Percentiles rank a stretch among this genome's conserved stretches.
Evolutionary conservation across 2,113 vertebrate genomes (phyloP).

Genomic region (Varanus salvator): DNA sequence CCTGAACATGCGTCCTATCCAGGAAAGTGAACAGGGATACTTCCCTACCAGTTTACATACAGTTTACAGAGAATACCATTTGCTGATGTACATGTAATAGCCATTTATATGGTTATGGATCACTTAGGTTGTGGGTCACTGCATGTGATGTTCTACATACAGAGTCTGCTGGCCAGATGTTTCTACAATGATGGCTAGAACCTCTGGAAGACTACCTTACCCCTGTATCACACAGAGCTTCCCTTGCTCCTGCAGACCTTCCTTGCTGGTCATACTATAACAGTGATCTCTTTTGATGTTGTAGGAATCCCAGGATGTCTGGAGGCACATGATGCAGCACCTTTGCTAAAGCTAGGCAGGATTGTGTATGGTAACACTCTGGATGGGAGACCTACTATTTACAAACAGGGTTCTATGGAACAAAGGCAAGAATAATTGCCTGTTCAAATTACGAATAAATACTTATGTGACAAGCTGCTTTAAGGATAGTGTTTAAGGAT

Average conservation of each 20-base stretch:
- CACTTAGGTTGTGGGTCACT: background rate
- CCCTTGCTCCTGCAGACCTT: background rate
- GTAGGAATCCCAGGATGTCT: background rate
- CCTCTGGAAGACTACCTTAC: background rate
- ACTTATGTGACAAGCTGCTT: too few relatives aligned
- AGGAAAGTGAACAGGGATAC: background rate
- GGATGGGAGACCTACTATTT: background rate
- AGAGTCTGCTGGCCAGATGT: background rate
- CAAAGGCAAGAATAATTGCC: too few relatives aligned
- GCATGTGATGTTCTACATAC: background rate
- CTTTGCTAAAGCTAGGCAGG: background rate
- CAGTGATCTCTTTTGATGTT: background rate
- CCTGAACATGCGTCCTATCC: background rate
- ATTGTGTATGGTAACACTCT: background rate
- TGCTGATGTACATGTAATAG: background rate
- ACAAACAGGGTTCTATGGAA: background rate
- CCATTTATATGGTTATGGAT: background rate
- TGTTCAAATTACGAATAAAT: background rate
- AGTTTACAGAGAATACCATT: background rate
- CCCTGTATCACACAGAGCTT: background rate
- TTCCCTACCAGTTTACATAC: background rate
- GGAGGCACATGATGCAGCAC: background rate
- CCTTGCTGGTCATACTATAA: background rate
- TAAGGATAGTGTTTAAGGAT: too few relatives aligned
- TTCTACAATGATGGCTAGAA: background rate